Percentiles rank a stretch among this genome's conserved stretches.
Evolutionary conservation across 1,140 invertebrate genomes (phyloP).

Genomic region (Pseudomyrmex flavicornis): DNA sequence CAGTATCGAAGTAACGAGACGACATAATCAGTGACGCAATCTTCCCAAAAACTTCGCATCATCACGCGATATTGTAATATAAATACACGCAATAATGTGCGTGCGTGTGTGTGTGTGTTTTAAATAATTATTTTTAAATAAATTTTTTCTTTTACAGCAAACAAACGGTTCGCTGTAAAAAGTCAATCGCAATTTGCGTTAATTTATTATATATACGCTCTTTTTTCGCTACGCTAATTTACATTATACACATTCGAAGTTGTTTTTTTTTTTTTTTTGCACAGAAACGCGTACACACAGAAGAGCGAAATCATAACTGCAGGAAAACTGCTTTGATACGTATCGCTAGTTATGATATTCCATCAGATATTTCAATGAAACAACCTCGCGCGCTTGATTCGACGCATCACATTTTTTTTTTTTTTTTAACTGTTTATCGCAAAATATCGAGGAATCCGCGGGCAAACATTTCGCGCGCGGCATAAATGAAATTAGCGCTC

Average conservation of each 20-base stretch:
- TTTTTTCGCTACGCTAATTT: slow-evolving; percentile 44
- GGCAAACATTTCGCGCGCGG: slow-evolving; percentile 39
- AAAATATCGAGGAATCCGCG: slow-evolving; percentile 56
- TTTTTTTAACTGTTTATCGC: slow-evolving; percentile 53
- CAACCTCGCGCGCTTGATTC: no score
- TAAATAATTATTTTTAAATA: slow-evolving; percentile 37
- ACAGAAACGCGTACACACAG: slow-evolving; percentile 22
- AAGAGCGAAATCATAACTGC: slow-evolving; percentile 50
- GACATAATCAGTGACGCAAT: slow-evolving; percentile 39
- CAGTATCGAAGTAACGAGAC: slow-evolving; percentile 49
- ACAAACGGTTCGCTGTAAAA: not conserved
- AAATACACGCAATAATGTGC: not conserved
- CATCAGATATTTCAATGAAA: slow-evolving; percentile 49
- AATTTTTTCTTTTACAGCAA: slow-evolving; percentile 12
- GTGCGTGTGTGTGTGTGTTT: no score
- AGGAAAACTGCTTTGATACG: slow-evolving; percentile 55
- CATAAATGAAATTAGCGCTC: slow-evolving; percentile 58
- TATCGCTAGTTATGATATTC: slow-evolving; percentile 61
- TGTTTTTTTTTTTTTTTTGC: not conserved
- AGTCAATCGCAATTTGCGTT: slow-evolving; percentile 47
- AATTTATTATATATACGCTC: slow-evolving; percentile 48
- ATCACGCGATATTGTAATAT: not conserved
- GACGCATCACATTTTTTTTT: no score
- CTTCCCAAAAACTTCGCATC: not conserved
- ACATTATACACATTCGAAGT: slow-evolving; percentile 41